A percentile compares a stretch with the other conserved stretches of the same genome.
Evolutionary conservation across 2,888 invertebrate species (phyloP).

Genomic region (Tipula helvola): DNA sequence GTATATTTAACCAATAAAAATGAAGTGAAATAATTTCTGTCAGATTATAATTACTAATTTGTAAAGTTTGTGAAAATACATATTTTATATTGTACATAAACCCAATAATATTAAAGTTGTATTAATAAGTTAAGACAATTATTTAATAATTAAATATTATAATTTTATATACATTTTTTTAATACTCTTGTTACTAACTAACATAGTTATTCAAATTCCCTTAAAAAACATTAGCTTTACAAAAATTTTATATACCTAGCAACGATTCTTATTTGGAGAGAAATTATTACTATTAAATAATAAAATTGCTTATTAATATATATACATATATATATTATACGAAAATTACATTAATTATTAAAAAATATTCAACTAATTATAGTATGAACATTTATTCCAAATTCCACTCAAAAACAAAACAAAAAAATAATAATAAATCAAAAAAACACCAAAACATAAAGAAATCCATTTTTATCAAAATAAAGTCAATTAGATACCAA

Average conservation of each 20-base stretch:
- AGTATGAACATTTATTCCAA: neutral
- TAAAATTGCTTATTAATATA: neutral
- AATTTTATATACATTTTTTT: neutral
- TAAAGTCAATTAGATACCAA: neutral
- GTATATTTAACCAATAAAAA: neutral
- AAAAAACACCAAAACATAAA: neutral
- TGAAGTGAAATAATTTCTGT: neutral
- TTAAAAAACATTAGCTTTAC: neutral
- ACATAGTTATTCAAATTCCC: neutral
- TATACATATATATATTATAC: neutral
- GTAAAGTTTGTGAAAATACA: neutral
- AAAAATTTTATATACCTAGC: neutral
- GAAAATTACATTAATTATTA: neutral
- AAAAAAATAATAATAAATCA: neutral
- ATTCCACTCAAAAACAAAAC: neutral
- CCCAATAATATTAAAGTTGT: no score
- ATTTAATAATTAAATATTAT: neutral
- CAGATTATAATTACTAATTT: neutral
- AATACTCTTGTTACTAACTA: neutral
- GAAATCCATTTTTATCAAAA: neutral
- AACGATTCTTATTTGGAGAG: neutral
- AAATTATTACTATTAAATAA: neutral
- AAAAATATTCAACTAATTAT: neutral
- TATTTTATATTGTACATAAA: neutral
- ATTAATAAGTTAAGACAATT: neutral